Evolutionary conservation across 2,888 invertebrate species (phyloP).

Genomic region (Ectobius pallidus): DNA sequence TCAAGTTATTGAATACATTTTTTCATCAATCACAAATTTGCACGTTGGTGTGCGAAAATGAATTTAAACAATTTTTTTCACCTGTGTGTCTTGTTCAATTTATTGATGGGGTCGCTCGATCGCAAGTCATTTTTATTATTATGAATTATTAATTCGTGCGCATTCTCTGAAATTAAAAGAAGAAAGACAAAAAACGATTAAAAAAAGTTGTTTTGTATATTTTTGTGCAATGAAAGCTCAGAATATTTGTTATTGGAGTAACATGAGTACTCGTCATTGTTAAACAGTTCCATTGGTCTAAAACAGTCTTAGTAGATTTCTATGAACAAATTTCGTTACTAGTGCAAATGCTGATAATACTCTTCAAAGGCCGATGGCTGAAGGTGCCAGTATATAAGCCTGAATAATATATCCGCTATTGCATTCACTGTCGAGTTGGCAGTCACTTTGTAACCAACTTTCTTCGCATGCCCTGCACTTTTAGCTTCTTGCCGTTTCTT

Average conservation of each 20-base stretch:
- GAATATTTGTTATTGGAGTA: slow-evolving; percentile 35
- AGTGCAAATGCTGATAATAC: slow-evolving; percentile 19
- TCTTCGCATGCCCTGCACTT: no score
- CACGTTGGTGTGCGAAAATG: slow-evolving; percentile 21
- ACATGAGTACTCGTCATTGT: slow-evolving; percentile 27
- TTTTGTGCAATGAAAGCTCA: slow-evolving; percentile 34
- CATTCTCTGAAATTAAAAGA: slow-evolving; percentile 32
- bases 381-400: background rate
- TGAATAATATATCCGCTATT: background rate
- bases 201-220: slow-evolving; percentile 37
- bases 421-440: background rate
- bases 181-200: slow-evolving; percentile 22
- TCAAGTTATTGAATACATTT: slow-evolving; percentile 11
- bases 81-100: slow-evolving; percentile 40
- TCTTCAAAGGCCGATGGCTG: background rate
- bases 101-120: slow-evolving; percentile 29
- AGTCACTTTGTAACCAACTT: no score
- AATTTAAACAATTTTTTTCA: slow-evolving; percentile 33
- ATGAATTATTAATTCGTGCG: slow-evolving; percentile 32
- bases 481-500: no score
- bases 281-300: slow-evolving; percentile 26
- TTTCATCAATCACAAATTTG: slow-evolving; percentile 26
- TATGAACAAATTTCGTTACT: slow-evolving; percentile 12
- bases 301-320: slow-evolving; percentile 8
- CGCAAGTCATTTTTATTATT: slow-evolving; percentile 36